Evolutionary conservation across 1,140 invertebrate species (phyloP), one percentile per base, ranked within the genome.

Genomic region (Colletes gigas): DNA sequence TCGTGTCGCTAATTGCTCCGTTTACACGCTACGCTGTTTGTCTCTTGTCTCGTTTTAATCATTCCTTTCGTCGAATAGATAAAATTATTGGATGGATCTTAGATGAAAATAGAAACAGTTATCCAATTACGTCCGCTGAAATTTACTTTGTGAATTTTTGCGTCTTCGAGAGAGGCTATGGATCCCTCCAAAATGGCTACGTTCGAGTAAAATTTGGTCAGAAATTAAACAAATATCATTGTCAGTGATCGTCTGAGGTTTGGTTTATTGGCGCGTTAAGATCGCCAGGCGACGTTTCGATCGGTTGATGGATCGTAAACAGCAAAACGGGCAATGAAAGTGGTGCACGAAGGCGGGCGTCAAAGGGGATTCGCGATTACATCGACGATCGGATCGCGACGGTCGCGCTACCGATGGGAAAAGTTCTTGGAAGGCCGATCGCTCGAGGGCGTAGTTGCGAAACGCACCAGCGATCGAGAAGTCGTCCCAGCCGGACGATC

Each of bases 401-500:
- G 57, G 44, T 9, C 19, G 19, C 19, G 57, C 6, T 60, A n/a
- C 57, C 57, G 57, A 21, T 21, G 19, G 57, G 63, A 65, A 65
- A 44, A 44, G 4, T 41, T 65, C 63, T 47, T 39, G 4, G 63
- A 65, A 65, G 41, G 41, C 2, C 63, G 63, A 65, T 65, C 63
- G 63, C 21, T 41, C 63, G 41, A 44, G 63, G 41, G 63, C 30
- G 21, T 39, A 30, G 62, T 44, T 21, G 47, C 4, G 59, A 62
- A 54, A 30, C 19, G 21, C 17, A 21, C 5, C 30, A 3, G 44
- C 30, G 44, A 65, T 39, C 19, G 59, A 63, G 47, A 47, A 62
- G 21, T n/a, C 44, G 57, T 59, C 57, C 57, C n/a, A 12, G 19
- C 5, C 21, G 65, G 54, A 70, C 76, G 57, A 59, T 65, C 72